Conservation (phyloP, 1,140 invertebrate species). For the Pemphigus obesinymphae region DNA sequence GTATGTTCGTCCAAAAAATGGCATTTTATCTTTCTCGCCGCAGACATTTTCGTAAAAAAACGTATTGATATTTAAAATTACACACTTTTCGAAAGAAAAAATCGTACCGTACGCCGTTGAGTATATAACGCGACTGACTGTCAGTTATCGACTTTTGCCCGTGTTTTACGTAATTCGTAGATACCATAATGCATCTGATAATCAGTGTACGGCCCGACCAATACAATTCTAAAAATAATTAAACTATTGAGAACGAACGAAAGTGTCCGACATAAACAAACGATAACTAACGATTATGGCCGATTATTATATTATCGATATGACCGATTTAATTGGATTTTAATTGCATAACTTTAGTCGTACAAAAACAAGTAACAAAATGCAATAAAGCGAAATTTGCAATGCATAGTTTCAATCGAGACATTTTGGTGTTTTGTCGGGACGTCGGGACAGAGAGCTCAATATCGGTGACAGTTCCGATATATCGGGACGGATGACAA, state of each 20-base stretch:
- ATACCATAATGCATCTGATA: neutral
- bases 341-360: too few species aligned
- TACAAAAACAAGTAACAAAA: neutral
- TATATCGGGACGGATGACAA: too few species aligned
- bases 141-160: neutral
- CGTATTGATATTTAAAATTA: neutral
- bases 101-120: neutral
- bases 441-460: too few species aligned
- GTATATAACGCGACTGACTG: neutral
- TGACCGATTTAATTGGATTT: too few species aligned
- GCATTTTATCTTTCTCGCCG: too few species aligned
- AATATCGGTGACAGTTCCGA: too few species aligned
- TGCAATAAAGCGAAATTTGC: neutral
- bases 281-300: neutral
- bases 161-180: neutral
- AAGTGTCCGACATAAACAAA: neutral
- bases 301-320: too few species aligned
- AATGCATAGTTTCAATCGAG: neutral
- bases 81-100: neutral
- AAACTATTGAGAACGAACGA: neutral
- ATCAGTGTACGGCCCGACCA: neutral
- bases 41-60: neutral
- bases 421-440: too few species aligned
- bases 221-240: too few species aligned
- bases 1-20: too few species aligned